Base-by-base conservation (phyloP, 2,797 vertebrate genomes). In the Intellagama lesueurii region DNA sequence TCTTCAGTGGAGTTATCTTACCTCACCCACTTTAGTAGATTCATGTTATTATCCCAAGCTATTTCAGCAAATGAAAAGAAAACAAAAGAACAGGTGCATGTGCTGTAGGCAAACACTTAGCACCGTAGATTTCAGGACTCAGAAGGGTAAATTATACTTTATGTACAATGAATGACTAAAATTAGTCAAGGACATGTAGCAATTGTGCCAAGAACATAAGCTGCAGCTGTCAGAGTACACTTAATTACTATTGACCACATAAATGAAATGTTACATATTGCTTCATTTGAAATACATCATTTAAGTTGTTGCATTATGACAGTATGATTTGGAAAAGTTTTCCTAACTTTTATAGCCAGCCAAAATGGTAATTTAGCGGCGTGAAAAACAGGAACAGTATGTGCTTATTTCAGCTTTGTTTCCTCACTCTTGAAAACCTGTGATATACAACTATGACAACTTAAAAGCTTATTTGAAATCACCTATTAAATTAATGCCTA, bases 151-250 rank as follows among this genome's bases (percentile, higher is more conserved):
- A 90, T 81, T 89, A 68, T 60, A 52, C 19, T 69, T 60, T 56
- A 56, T 77, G 85, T 90, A 84, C 2, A 93, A 40, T 11, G 92
- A 92, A 93, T 87, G 24, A 89, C 92, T 89, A 76, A 92, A 93
- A 94, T 93, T 85, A 92, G 40, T 35, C 86, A 52, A 92, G 83
- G 70, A 89, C 83, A 84, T 4, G 19, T 9, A 90, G 24, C 82
- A 64, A 88, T 92, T 87, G 75, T 72, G 88, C 68, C 81, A 83
- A 88, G 81, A 85, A 94, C 52, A 81, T 87, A 88, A 91, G 70
- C 70, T 89, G 89, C 90, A 93, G 47, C 88, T 91, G 91, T 83
- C 69, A 88, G 79, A 86, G 81, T 40, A 40, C n/a, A 35, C 80
- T 76, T 91, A 92, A 94, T 92, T 87, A 81, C 79, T 52, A 32